These are phyloP conservation scores for Chloropsis hardwickii DNA, from an alignment of 2,113 vertebrate species.

Conservation along the genomic window DNA sequence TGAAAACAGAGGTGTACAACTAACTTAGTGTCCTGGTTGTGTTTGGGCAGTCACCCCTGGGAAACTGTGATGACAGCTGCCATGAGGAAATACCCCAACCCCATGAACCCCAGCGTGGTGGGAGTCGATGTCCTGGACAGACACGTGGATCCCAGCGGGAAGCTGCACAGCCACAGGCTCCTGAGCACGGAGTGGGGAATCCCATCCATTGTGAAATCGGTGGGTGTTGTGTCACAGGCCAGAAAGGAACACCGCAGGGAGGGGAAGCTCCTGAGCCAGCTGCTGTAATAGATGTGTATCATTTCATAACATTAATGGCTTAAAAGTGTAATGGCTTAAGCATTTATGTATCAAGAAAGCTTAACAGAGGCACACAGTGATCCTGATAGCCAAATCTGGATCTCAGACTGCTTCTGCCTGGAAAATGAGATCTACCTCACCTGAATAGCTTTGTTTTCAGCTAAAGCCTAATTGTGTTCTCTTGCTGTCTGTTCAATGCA, in stretches of 20 bases:
- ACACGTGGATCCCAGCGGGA: constrained; percentile 80
- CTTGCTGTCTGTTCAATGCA: background rate
- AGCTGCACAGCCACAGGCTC: constrained; percentile 89
- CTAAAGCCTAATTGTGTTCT: background rate
- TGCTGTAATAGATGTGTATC: background rate
- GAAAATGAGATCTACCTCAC: background rate
- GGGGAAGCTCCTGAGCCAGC: background rate
- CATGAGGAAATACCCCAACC: constrained; percentile 98
- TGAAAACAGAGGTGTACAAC: fast-evolving
- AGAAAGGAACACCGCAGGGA: background rate
- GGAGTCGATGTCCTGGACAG: constrained; percentile 93
- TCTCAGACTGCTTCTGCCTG: background rate
- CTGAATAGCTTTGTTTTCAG: background rate
- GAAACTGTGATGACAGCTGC: constrained; percentile 94
- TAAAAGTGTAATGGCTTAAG: background rate
- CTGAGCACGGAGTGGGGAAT: constrained; percentile 98
- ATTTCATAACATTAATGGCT: background rate
- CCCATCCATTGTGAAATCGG: constrained; percentile 92
- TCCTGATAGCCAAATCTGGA: background rate
- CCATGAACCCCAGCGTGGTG: constrained; percentile 95
- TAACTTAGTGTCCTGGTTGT: background rate
- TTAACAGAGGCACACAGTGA: background rate
- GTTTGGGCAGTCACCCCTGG: constrained; percentile 88
- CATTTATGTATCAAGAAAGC: fast-evolving
- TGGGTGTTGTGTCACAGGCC: constrained; percentile 52